Evolutionary conservation across 2,888 invertebrate genomes (phyloP).

Genomic region (Caenorhabditis japonica): DNA sequence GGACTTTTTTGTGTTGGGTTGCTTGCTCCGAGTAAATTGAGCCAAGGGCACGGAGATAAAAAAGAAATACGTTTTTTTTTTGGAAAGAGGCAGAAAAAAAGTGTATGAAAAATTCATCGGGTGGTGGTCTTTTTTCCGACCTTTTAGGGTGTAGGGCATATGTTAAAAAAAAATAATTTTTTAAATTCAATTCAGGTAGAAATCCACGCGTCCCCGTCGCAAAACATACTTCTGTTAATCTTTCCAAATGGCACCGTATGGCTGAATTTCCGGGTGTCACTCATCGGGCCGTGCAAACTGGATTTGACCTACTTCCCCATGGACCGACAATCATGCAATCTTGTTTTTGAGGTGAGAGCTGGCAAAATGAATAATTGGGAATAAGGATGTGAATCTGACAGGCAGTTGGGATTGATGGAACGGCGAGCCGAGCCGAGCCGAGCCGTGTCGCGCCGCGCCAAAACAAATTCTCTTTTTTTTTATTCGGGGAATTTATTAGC

Average conservation of each 20-base stretch:
- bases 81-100: no score
- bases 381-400: conserved; percentile 31
- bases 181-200: conserved; percentile 63
- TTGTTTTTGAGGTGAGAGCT: conserved; percentile 74
- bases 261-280: conserved; percentile 72
- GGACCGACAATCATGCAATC: conserved; percentile 76
- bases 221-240: conserved; percentile 75
- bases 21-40: not conserved
- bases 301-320: conserved; percentile 75
- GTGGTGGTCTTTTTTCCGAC: no score
- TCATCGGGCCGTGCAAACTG: conserved; percentile 75
- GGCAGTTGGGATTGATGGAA: no score
- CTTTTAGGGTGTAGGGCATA: not conserved
- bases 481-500: no score
- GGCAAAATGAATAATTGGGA: not conserved
- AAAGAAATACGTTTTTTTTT: no score
- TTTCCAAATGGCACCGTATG: conserved; percentile 77
- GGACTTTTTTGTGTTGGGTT: no score
- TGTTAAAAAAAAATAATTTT: not conserved
- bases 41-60: not conserved
- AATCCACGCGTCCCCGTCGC: conserved; percentile 75
- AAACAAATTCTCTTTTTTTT: no score
- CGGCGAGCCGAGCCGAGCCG: no score
- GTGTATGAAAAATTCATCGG: not conserved
- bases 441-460: no score